phyloP scores from a whole-genome alignment of 2,797 vertebrate genomes.

The Harpagifer antarcticus region DNA sequence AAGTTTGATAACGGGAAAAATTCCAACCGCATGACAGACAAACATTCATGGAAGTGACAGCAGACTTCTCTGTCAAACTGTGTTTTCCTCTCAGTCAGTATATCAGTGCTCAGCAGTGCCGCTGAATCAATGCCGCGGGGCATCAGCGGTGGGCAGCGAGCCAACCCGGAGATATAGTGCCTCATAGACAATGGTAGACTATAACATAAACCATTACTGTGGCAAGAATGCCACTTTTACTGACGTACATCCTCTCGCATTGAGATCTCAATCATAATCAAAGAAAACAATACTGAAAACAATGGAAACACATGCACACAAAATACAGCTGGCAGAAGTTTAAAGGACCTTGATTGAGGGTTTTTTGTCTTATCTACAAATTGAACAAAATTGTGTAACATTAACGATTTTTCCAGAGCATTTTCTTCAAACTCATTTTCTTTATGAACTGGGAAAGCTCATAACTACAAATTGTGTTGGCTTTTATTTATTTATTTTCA shows the following conservation, averaged over 20 bases:
- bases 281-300: neutral
- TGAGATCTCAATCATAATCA: constrained; percentile 37
- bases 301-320: neutral
- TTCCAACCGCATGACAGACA: constrained; percentile 55
- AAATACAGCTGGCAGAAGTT: constrained; percentile 4
- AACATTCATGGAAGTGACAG: constrained; percentile 51
- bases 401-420: neutral
- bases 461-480: too few relatives aligned
- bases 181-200: constrained; percentile 29
- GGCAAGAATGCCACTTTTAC: constrained; percentile 37
- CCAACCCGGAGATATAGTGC: constrained; percentile 53
- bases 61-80: constrained; percentile 54
- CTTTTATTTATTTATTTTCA: too few relatives aligned
- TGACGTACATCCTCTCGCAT: constrained; percentile 51
- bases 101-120: constrained; percentile 24
- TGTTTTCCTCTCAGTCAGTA: constrained; percentile 45
- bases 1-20: constrained; percentile 32
- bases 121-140: constrained; percentile 45
- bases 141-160: constrained; percentile 51
- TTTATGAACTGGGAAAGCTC: too few relatives aligned
- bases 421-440: neutral
- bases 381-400: neutral
- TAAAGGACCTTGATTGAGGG: neutral
- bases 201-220: constrained; percentile 68
- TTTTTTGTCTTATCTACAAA: neutral